These are phyloP conservation scores for Cheilinus undulatus DNA, from an alignment of 2,113 vertebrate genomes.

Conservation along the genomic window DNA sequence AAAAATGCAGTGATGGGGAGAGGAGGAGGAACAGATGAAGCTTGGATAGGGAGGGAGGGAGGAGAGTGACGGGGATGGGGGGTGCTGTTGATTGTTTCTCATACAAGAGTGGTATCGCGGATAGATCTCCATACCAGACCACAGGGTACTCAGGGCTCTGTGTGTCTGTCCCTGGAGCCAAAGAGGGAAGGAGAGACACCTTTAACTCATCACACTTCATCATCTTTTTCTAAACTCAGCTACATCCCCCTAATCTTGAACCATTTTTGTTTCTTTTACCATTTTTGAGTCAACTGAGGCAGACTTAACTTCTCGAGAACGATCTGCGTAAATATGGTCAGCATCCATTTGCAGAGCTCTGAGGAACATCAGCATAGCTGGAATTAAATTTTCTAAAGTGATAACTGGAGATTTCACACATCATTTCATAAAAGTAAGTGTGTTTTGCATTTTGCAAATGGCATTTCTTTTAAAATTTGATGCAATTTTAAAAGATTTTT, in stretches of 20 bases:
- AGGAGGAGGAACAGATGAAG: constrained; percentile 39
- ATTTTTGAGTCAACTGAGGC: constrained; percentile 1
- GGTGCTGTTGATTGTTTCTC: constrained; percentile 72
- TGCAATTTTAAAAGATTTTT: neutral
- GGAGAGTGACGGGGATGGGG: constrained; percentile 53
- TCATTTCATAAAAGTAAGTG: constrained; percentile 68
- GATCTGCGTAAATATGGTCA: constrained; percentile 57
- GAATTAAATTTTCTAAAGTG: constrained; percentile 60
- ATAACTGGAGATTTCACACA: constrained; percentile 13
- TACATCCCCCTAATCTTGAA: constrained; percentile 11
- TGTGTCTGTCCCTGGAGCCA: constrained; percentile 53
- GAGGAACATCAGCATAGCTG: constrained; percentile 56
- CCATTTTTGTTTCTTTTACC: neutral
- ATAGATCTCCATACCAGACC: constrained; percentile 69
- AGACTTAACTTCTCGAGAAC: constrained; percentile 27
- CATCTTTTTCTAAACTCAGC: constrained; percentile 25
- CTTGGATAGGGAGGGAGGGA: constrained; percentile 31
- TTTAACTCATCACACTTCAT: constrained; percentile 52
- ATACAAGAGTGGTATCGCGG: constrained; percentile 79
- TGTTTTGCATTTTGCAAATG: neutral
- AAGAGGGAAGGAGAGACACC: constrained; percentile 56
- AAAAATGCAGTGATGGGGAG: constrained; percentile 30
- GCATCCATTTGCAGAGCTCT: constrained; percentile 29
- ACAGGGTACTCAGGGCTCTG: constrained; percentile 65
- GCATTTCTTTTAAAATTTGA: constrained; percentile 2